These are phyloP conservation scores for Cephus pulcher DNA, from an alignment of 2,888 invertebrate genomes.

Conservation along the genomic window DNA sequence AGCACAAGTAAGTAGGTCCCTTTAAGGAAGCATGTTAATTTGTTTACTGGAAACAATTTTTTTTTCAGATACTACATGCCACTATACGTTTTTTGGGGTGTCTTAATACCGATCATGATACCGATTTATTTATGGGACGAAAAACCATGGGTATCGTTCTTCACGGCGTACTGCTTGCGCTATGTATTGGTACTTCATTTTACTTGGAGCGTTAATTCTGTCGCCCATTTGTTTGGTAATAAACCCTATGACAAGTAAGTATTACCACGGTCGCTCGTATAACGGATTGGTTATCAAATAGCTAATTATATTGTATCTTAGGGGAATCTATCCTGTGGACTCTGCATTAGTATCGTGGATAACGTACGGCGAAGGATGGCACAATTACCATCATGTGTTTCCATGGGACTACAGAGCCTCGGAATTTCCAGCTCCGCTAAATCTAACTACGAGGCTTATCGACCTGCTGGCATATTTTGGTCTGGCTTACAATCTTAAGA, in stretches of 20 bases:
- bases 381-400: constrained; percentile 73
- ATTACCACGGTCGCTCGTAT: neutral
- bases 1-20: constrained; percentile 72
- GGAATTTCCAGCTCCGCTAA: constrained; percentile 34
- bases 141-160: constrained; percentile 70
- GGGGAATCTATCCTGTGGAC: constrained; percentile 51
- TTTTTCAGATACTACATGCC: constrained; percentile 74
- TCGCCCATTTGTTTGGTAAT: constrained; percentile 69
- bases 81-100: constrained; percentile 71
- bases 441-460: constrained; percentile 23
- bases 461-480: constrained; percentile 56
- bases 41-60: neutral
- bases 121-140: constrained; percentile 81
- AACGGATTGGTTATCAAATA: constrained; percentile 5
- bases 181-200: constrained; percentile 76
- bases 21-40: neutral
- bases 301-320: constrained; percentile 12
- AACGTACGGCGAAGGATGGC: constrained; percentile 68
- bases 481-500: constrained; percentile 68
- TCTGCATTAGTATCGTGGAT: constrained; percentile 61
- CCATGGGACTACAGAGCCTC: constrained; percentile 65
- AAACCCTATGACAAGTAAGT: constrained; percentile 43
- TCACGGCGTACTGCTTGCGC: constrained; percentile 73
- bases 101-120: constrained; percentile 73
- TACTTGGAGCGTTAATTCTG: constrained; percentile 87